A percentile compares a stretch with the other conserved stretches of the same genome.
These are phyloP conservation scores for Actinia tenebrosa DNA, from an alignment of 64 coral and sea anemone genomes.

Conservation along the genomic window DNA sequence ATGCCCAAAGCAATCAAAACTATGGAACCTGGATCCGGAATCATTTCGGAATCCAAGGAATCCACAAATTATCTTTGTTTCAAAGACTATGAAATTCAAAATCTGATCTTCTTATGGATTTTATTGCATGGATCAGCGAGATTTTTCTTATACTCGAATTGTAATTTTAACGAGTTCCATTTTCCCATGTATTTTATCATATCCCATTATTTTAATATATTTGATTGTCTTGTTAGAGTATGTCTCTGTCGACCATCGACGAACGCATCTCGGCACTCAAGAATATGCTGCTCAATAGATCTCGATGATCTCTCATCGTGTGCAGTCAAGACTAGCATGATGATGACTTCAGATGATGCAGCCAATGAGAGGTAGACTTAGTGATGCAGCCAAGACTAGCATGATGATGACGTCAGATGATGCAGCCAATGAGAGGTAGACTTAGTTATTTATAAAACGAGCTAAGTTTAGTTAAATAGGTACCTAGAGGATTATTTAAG, in stretches of 20 bases:
- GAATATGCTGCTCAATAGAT: background rate
- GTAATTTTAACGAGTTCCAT: background rate
- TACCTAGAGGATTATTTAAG: too few relatives aligned
- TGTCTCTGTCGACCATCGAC: background rate
- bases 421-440: background rate
- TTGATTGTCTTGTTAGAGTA: background rate
- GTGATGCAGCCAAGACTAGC: too few relatives aligned
- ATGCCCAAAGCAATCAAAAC: background rate
- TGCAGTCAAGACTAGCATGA: background rate
- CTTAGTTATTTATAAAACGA: background rate
- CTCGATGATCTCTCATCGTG: background rate
- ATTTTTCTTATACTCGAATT: too few relatives aligned
- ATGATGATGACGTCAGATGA: too few relatives aligned
- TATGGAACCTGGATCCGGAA: too few relatives aligned
- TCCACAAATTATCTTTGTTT: too few relatives aligned
- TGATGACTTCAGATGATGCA: too few relatives aligned
- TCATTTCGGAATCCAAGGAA: too few relatives aligned
- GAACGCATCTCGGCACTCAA: conserved; percentile 1
- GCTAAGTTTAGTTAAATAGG: too few relatives aligned
- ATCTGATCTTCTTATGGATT: background rate
- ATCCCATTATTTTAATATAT: background rate
- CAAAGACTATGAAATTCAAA: too few relatives aligned
- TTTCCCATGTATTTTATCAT: background rate
- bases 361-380: too few relatives aligned
- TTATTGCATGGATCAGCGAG: background rate